Percentiles rank a stretch among this genome's conserved stretches.
Evolutionary conservation across 2,888 invertebrate species (phyloP).

Genomic region (Pandemis heparana): DNA sequence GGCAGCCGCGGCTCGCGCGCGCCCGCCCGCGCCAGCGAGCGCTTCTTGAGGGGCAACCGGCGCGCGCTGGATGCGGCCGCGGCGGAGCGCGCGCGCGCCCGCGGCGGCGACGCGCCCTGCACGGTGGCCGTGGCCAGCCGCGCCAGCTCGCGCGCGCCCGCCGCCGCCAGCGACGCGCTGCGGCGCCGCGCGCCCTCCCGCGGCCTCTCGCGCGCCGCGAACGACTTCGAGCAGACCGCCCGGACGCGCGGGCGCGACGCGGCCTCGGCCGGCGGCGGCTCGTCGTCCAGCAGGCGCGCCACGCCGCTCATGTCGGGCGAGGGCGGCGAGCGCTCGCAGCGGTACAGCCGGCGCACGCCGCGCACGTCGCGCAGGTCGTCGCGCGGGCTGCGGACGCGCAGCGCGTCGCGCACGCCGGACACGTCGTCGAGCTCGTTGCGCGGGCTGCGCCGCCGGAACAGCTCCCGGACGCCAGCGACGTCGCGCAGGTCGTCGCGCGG

Average conservation of each 20-base stretch:
- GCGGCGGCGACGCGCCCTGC: conserved; percentile 58
- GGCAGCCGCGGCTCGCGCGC: conserved; percentile 53
- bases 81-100: conserved; percentile 50
- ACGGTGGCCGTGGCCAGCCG: conserved; percentile 63
- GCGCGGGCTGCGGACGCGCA: conserved; percentile 69
- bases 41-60: conserved; percentile 70
- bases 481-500: conserved; percentile 63
- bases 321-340: conserved; percentile 45
- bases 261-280: conserved; percentile 52
- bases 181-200: conserved; percentile 49
- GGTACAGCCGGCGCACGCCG: conserved; percentile 64
- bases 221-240: conserved; percentile 44
- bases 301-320: conserved; percentile 69
- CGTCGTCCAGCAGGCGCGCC: conserved; percentile 64
- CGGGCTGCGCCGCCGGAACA: background rate
- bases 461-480: conserved; percentile 64
- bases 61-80: conserved; percentile 54
- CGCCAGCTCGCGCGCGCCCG: conserved; percentile 63
- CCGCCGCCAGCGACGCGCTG: conserved; percentile 60
- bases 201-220: conserved; percentile 57
- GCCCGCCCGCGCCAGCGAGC: conserved; percentile 55
- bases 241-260: conserved; percentile 65
- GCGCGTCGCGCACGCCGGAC: conserved; percentile 60
- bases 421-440: background rate
- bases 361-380: conserved; percentile 65